phyloP scores from a whole-genome alignment of 2,888 invertebrate genomes.

The Dryobotodes eremita region DNA sequence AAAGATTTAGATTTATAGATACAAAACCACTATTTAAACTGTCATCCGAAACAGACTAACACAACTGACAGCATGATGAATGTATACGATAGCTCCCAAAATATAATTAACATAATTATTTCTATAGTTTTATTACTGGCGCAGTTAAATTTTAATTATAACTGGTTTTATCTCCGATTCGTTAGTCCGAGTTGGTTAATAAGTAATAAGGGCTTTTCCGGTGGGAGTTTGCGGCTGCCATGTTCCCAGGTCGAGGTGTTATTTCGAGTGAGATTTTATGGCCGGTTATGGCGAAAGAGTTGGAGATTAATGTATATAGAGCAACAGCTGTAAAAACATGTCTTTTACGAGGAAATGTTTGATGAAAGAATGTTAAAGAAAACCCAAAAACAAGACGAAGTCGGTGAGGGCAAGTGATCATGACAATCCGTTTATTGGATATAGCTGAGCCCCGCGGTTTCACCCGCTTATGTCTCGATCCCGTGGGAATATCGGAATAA shows the following conservation, averaged over 20 bases:
- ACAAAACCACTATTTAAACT: slow-evolving; percentile 52
- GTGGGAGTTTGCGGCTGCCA: slow-evolving; percentile 52
- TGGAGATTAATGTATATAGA: background rate
- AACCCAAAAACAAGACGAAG: background rate
- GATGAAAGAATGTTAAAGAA: background rate
- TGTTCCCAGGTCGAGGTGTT: slow-evolving; percentile 49
- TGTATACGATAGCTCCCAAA: slow-evolving; percentile 63
- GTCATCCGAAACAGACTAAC: slow-evolving; percentile 50
- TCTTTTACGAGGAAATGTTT: background rate
- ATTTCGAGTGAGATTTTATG: slow-evolving; percentile 37
- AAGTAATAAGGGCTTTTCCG: slow-evolving; percentile 66
- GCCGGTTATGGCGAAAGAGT: slow-evolving; percentile 24
- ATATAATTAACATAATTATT: slow-evolving; percentile 70
- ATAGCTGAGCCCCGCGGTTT: too few relatives aligned
- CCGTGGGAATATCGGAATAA: background rate
- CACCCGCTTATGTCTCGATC: too few relatives aligned
- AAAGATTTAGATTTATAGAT: slow-evolving; percentile 41
- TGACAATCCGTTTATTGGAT: background rate
- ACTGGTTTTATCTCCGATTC: slow-evolving; percentile 66
- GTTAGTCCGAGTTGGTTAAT: slow-evolving; percentile 62
- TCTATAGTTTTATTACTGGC: slow-evolving; percentile 67
- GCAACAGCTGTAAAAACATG: background rate
- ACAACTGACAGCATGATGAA: slow-evolving; percentile 64
- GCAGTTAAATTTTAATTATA: slow-evolving; percentile 70
- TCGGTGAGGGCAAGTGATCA: background rate